Base-by-base conservation (phyloP, 2,797 vertebrate species). In the Sus cebifrons region DNA sequence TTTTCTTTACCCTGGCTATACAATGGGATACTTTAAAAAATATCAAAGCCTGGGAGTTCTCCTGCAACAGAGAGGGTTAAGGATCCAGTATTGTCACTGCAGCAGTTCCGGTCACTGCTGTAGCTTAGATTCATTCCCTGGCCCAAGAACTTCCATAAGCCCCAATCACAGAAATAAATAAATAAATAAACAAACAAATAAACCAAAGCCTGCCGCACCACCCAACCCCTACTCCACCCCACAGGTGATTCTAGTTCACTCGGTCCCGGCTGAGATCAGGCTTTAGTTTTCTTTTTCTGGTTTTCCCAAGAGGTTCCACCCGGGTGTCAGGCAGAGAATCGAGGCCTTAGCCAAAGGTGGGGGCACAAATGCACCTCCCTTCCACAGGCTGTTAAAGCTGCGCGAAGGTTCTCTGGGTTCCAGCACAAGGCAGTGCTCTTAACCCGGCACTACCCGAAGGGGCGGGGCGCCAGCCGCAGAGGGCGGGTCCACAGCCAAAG, bases 391-490 rank as follows among this genome's bases (percentile, higher is more conserved):
- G n/a, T n/a, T 21, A 14, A 23, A 13, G 56, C 60, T 0, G 29
- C 16, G 5, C 29, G 6, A 2, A 2, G 21, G 36, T 3, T 15
- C 36, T 1, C 21, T 0, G 4, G 2, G 9, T 4, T 7, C 25
- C 25, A 2, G 44, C 14, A 2, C 58, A 8, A 17, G 3, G 0
- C 2, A 11, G 36, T 21, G 1, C 17, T 5, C 21, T 9, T 2
- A 21, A 23, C 62, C 4, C 0, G 6, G 27, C 44, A 36, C 74
- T 92, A 21, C 36, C 89, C 29, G 3, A 17, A 0, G 49, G 87
- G 89, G 86, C 86, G 65, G 82, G 52, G 21, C 91, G 16, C n/a
- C 52, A 70, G 58, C 81, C 16, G 27, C 89, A 54, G 62, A 7
- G 52, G 94, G 95, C 86, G 91, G 92, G 58, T 81, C 93, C 67